Base-by-base conservation (phyloP, 2,113 vertebrate species). In the Tetrao urogallus region DNA sequence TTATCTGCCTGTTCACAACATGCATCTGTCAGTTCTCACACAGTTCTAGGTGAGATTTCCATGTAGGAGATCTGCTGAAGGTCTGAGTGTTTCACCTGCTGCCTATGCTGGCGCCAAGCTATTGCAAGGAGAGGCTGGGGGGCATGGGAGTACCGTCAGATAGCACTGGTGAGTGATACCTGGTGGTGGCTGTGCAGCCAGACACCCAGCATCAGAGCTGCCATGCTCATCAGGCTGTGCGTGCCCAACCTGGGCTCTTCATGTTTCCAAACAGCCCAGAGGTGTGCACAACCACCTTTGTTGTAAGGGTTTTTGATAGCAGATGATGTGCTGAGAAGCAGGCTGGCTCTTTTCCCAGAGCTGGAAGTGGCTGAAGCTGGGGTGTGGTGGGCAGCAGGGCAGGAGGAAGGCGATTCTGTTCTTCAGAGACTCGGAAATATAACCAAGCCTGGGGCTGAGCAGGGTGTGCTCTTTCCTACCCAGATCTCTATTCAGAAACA, bases 1-100 rank as follows among this genome's bases (percentile, higher is more conserved):
- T 15, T 74, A 28, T 42, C 38, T 21, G 28, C 50, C 66, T 58
- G 22, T 73, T 80, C 28, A 40, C 27, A 45, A 30, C 19, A 21
- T 1, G 40, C 19, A 17, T 24, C 45, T 40, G 27, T 61, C n/a
- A 67, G 60, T 61, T 40, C 15, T 66, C 10, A 4, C 0, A 1
- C 18, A 36, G 6, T 80, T n/a, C 64, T 76, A 54, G 30, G 24
- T n/a, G 60, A n/a, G 67, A 32, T 38, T 54, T 11, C 42, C 27
- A 10, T 13, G 24, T 54, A 30, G 10, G 7, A 27, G 9, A 13
- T 70, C 36, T 95, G 54, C 71, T 85, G 67, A 54, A 85, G 40
- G n/a, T 18, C 48, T 43, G 36, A 63, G 48, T 8, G 6, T 30
- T 64, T 65, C 87, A 40, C 30, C 15, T 70, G 48, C 36, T 61